Percentiles rank a stretch among this genome's conserved stretches.
phyloP scores from a whole-genome alignment of 2,888 invertebrate genomes.

The Drosophila leonis region DNA sequence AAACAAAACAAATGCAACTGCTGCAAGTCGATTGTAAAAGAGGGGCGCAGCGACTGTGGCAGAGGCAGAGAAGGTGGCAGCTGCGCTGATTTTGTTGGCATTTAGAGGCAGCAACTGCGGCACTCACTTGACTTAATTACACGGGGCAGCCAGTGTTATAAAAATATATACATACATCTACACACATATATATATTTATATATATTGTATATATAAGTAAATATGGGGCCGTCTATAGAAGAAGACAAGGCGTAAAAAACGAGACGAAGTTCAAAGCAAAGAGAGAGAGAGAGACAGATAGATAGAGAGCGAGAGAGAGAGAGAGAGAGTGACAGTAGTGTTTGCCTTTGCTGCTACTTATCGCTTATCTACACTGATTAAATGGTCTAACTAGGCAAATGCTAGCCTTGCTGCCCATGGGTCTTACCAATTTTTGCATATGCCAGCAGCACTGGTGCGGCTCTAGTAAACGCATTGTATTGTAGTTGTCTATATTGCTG shows the following conservation, averaged over 20 bases:
- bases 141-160: constrained; percentile 67
- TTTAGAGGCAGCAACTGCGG: constrained; percentile 66
- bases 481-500: constrained; percentile 9
- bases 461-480: not conserved
- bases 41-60: constrained; percentile 6
- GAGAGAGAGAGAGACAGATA: not conserved
- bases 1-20: constrained; percentile 73
- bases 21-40: constrained; percentile 25
- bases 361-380: constrained; percentile 53
- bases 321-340: constrained; percentile 6
- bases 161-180: constrained; percentile 48
- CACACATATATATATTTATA: not conserved
- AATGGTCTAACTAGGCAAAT: constrained; percentile 14
- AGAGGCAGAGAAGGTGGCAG: constrained; percentile 33
- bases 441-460: not conserved
- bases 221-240: constrained; percentile 49
- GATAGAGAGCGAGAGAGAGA: not conserved
- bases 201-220: constrained; percentile 24
- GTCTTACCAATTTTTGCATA: constrained; percentile 28
- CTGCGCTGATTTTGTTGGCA: constrained; percentile 69
- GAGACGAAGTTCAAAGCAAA: constrained; percentile 74
- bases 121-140: constrained; percentile 83
- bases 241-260: constrained; percentile 60
- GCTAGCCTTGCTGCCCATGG: not conserved
- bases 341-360: constrained; percentile 27